A percentile compares a stretch with the other conserved stretches of the same genome.
Conservation (phyloP, 2,797 vertebrate genomes). For the Spinus olivaceus region DNA sequence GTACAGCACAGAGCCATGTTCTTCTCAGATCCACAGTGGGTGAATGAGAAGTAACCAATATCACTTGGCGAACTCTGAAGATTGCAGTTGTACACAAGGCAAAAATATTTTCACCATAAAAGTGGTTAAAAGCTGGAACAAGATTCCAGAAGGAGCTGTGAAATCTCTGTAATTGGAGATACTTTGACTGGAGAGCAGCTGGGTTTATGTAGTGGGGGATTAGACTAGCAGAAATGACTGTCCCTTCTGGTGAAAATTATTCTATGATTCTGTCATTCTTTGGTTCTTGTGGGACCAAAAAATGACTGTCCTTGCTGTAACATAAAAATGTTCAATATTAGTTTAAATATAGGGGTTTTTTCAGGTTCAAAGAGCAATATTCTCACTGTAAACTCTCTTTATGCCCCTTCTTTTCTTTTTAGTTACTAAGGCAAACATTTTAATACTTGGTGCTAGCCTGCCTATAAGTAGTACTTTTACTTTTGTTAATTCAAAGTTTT, state of each 20-base stretch:
- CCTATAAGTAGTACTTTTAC: not conserved
- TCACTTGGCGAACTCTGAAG: not conserved
- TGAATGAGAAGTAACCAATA: not conserved
- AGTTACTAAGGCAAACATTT: not conserved
- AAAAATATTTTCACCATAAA: not conserved
- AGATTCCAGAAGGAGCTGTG: not conserved
- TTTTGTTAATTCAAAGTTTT: not conserved
- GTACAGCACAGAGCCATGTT: not conserved
- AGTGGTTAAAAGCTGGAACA: not conserved
- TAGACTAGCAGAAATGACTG: not conserved
- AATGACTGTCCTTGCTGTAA: not conserved
- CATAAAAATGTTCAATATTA: not conserved
- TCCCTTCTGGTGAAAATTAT: not conserved
- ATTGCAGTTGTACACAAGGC: not conserved
- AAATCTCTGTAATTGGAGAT: not conserved
- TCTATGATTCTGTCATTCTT: not conserved
- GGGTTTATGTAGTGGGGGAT: not conserved
- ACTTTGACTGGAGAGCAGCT: not conserved
- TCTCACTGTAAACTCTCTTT: not conserved
- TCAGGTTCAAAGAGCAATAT: not conserved
- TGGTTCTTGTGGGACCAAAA: not conserved
- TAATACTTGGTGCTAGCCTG: not conserved
- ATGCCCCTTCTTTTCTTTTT: not conserved
- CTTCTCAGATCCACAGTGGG: not conserved
- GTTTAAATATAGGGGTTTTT: not conserved